Base-by-base conservation (phyloP, 1,140 invertebrate genomes). In the Formica selysi region DNA sequence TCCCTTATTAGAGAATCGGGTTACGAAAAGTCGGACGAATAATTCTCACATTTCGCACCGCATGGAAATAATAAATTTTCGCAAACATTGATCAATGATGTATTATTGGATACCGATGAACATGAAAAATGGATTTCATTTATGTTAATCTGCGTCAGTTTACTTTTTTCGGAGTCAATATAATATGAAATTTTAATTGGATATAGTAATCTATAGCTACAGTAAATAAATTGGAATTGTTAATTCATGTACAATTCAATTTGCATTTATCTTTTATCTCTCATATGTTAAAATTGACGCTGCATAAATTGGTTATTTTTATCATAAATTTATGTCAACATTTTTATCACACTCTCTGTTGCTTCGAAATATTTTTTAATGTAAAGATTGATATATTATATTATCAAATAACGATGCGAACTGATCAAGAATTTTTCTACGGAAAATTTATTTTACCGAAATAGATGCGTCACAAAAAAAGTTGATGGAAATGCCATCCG, bases 151-250 rank as follows among this genome's bases (percentile, higher is more conserved):
- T 7, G 10, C 38, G 13, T 26, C 16, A 57, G 5, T 16, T 3
- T 16, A 2, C 11, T n/a, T 80, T 70, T 29, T 57, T 59, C 16
- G 48, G 13, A 70, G 13, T 29, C 22, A 16, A 0, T 16, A 4
- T 79, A 67, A 59, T 19, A 68, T 57, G 48, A 59, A 11, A 80
- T 70, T 57, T 13, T 38, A 57, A 80, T 41, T 22, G 13, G 38
- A 41, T 8, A 36, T 11, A 26, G 26, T 74, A 61, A 76, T n/a
- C 32, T n/a, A 36, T 22, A 68, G 32, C 7, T 68, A 7, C 65
- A 13, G 19, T 59, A 59, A 59, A 26, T 26, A 68, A 80, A 80
- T 70, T 29, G 38, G 3, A 44, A 5, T 22, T 29, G 29, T 79
- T 57, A 29, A 68, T 41, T 57, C 16, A 32, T 5, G 11, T 1